Evolutionary conservation across 1,140 invertebrate genomes (phyloP).

Genomic region (Babylonia areolata): DNA sequence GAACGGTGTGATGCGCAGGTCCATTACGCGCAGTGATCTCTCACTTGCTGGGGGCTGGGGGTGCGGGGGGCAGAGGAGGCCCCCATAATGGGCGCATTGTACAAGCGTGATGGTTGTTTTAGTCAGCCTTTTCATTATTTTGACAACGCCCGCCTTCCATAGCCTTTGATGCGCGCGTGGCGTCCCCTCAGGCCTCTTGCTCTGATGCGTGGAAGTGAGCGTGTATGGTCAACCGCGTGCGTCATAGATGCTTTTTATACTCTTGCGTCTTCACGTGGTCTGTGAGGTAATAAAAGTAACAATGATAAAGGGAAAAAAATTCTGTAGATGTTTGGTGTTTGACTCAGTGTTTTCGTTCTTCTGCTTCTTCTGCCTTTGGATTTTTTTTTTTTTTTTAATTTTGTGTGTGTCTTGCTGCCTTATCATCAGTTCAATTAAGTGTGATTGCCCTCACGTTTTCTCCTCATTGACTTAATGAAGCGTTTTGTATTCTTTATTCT

Average conservation of each 20-base stretch:
- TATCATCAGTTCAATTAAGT: no score
- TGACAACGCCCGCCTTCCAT: slow-evolving; percentile 1
- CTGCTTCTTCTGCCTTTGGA: no score
- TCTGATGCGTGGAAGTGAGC: background rate
- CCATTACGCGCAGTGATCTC: slow-evolving; percentile 15
- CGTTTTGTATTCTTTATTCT: no score
- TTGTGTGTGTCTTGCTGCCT: no score
- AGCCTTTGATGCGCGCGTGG: background rate
- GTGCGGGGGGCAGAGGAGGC: background rate
- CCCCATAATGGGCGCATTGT: slow-evolving; percentile 29
- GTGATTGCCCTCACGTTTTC: no score
- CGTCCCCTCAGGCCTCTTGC: background rate
- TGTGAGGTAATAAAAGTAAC: no score
- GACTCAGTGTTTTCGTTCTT: no score
- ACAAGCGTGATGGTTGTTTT: slow-evolving; percentile 25
- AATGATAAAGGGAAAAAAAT: no score
- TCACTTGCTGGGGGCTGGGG: background rate
- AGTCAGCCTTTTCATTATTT: slow-evolving; percentile 33
- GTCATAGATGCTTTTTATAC: background rate
- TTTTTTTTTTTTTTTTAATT: no score
- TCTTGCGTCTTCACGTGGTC: no score
- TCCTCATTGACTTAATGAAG: no score
- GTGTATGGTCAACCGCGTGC: background rate
- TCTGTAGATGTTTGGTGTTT: no score
- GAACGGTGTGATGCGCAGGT: slow-evolving; percentile 10